Conservation (phyloP, 2,888 invertebrate genomes). For the Liodrosophila aerea region DNA sequence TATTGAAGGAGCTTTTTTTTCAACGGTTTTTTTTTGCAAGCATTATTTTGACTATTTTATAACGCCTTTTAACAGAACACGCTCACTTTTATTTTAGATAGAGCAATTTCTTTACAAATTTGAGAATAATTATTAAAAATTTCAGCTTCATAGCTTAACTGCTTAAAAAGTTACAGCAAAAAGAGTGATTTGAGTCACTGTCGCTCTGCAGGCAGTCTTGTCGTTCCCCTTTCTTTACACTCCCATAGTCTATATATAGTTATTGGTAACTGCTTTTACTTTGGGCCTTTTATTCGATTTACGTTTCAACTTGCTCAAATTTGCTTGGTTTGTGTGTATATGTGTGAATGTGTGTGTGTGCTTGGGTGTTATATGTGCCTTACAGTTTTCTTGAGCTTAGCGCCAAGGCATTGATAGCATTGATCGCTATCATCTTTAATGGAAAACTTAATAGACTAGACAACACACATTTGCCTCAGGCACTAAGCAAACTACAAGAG, state of each 20-base stretch:
- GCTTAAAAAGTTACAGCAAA: too few relatives aligned
- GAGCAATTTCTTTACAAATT: too few relatives aligned
- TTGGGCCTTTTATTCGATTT: constrained; percentile 74
- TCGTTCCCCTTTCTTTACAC: neutral
- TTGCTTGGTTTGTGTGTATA: constrained; percentile 30
- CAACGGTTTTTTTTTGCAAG: too few relatives aligned
- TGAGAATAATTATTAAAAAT: too few relatives aligned
- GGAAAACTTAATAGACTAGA: constrained; percentile 71
- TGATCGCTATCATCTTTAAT: constrained; percentile 67
- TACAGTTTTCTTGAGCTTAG: constrained; percentile 39
- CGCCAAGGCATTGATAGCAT: constrained; percentile 22
- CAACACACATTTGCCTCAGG: constrained; percentile 40
- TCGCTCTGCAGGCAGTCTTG: neutral
- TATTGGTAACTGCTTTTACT: constrained; percentile 71
- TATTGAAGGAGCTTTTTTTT: too few relatives aligned
- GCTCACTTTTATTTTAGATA: too few relatives aligned
- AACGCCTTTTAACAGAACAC: too few relatives aligned
- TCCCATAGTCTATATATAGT: constrained; percentile 10
- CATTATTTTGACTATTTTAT: too few relatives aligned
- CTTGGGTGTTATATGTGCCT: constrained; percentile 24
- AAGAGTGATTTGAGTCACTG: too few relatives aligned
- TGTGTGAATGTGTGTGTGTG: constrained; percentile 16
- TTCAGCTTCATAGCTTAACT: too few relatives aligned
- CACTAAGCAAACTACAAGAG: neutral
- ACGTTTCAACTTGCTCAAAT: constrained; percentile 63